phyloP scores from a whole-genome alignment of 2,888 invertebrate species.

The Apodemia mormo region DNA sequence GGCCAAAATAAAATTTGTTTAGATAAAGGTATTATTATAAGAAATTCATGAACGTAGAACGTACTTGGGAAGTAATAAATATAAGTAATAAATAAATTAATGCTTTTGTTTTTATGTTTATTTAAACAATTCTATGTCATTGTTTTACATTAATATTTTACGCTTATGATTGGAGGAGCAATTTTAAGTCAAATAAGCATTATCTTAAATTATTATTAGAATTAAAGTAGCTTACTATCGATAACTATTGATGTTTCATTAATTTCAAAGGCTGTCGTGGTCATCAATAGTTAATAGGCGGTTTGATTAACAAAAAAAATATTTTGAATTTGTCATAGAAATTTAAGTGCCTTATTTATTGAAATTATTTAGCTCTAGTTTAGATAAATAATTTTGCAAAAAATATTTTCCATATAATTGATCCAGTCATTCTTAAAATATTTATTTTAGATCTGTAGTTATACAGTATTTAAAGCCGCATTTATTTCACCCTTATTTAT shows the following conservation, averaged over 20 bases:
- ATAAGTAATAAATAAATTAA: too few relatives aligned
- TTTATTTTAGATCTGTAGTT: background rate
- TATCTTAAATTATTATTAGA: background rate
- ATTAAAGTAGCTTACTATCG: background rate
- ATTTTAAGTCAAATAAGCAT: background rate
- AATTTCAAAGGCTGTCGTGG: background rate
- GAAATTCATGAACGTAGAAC: background rate
- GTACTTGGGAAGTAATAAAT: background rate
- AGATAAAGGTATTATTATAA: too few relatives aligned
- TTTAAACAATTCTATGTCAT: constrained; percentile 7
- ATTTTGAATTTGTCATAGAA: background rate
- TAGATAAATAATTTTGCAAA: background rate
- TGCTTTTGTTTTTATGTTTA: background rate
- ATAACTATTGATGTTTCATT: background rate
- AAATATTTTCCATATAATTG: background rate
- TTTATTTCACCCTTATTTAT: constrained; percentile 10
- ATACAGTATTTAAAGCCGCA: constrained; percentile 5
- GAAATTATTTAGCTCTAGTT: constrained; percentile 15
- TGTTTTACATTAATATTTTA: constrained; percentile 1
- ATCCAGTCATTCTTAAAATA: background rate
- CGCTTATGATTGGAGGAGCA: constrained; percentile 1
- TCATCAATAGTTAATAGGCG: background rate
- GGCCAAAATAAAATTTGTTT: too few relatives aligned
- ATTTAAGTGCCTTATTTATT: constrained; percentile 12
- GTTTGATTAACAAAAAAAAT: background rate